Percentiles rank a stretch among this genome's conserved stretches.
These are phyloP conservation scores for Epinephelus malabaricus DNA, from an alignment of 2,797 vertebrate species.

Conservation along the genomic window DNA sequence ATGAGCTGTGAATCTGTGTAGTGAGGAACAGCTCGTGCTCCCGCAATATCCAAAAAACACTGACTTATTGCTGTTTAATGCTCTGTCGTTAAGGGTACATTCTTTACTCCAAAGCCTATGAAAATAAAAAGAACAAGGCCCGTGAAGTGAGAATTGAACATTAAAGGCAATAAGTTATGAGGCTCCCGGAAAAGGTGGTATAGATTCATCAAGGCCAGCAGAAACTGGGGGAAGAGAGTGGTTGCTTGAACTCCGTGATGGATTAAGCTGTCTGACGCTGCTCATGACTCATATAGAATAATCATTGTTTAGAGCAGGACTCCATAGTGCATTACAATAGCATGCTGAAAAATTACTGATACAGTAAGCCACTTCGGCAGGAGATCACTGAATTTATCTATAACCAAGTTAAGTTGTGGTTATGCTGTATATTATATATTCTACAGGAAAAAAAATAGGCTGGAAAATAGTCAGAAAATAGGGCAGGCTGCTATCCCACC, in stretches of 20 bases:
- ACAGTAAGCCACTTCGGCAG: conserved; percentile 46
- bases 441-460: conserved; percentile 1
- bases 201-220: conserved; percentile 68
- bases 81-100: conserved; percentile 36
- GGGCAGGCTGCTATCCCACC: not conserved
- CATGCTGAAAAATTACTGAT: conserved; percentile 62
- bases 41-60: conserved; percentile 32
- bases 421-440: conserved; percentile 6
- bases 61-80: conserved; percentile 45
- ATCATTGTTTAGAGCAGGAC: conserved; percentile 66
- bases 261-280: conserved; percentile 70
- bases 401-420: conserved; percentile 32
- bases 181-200: conserved; percentile 41
- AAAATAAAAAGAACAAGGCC: conserved; percentile 26
- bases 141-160: conserved; percentile 44
- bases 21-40: conserved; percentile 26
- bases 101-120: conserved; percentile 39
- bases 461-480: not conserved
- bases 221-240: conserved; percentile 53
- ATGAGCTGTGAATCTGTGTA: conserved; percentile 29
- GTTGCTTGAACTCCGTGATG: conserved; percentile 70
- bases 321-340: conserved; percentile 53
- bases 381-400: conserved; percentile 53
- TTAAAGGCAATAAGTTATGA: conserved; percentile 60
- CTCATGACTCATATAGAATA: conserved; percentile 76